phyloP scores from a whole-genome alignment of 2,888 invertebrate species.

The Encarsia formosa region DNA sequence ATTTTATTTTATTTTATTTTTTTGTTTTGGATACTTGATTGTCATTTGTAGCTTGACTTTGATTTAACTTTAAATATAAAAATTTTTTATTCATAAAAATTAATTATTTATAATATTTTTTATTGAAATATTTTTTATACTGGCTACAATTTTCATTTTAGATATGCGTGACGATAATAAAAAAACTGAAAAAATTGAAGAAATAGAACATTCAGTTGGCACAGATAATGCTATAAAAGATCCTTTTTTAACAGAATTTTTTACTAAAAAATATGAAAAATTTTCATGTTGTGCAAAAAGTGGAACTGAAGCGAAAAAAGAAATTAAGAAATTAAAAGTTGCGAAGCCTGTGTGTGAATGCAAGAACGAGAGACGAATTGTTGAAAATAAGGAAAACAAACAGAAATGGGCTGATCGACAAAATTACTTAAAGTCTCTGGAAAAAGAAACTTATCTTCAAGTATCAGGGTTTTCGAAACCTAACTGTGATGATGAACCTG shows the following conservation, averaged over 20 bases:
- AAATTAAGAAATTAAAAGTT: slow-evolving; percentile 28
- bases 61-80: no score
- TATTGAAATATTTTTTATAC: no score
- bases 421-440: slow-evolving; percentile 28
- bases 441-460: slow-evolving; percentile 6
- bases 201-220: slow-evolving; percentile 1
- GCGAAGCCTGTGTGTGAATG: slow-evolving; percentile 44
- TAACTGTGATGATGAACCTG: not conserved
- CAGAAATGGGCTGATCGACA: slow-evolving; percentile 33
- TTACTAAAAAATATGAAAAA: slow-evolving; percentile 29
- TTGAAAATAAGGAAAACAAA: slow-evolving; percentile 37
- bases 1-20: no score
- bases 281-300: slow-evolving; percentile 33
- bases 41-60: no score
- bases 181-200: no score
- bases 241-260: slow-evolving; percentile 34
- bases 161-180: no score
- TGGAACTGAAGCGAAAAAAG: not conserved
- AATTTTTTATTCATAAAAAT: not conserved
- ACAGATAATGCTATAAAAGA: slow-evolving; percentile 32
- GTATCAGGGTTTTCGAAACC: not conserved
- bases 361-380: slow-evolving; percentile 39
- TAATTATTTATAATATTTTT: not conserved
- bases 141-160: no score
- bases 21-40: no score